Conservation (phyloP, 2,113 vertebrate species). For the Pheucticus melanocephalus region DNA sequence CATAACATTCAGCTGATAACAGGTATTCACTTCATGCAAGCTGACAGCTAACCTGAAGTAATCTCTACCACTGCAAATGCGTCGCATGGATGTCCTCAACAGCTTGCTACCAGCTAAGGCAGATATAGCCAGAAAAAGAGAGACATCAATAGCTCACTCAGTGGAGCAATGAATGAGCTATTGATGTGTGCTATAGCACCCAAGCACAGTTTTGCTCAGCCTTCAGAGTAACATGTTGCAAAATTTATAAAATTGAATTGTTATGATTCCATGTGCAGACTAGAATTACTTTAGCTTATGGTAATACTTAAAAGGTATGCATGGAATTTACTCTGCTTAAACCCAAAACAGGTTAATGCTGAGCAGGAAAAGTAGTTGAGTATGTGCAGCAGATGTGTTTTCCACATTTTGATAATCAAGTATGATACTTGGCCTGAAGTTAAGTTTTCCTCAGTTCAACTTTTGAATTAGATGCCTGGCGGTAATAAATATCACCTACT, state of each 20-base stretch:
- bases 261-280: neutral
- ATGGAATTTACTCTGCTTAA: neutral
- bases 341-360: neutral
- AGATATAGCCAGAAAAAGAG: neutral
- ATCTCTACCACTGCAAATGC: neutral
- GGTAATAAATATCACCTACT: neutral
- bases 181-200: rapidly evolving
- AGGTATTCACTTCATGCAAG: neutral
- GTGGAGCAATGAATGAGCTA: neutral
- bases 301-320: neutral
- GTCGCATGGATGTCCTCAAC: neutral
- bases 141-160: neutral
- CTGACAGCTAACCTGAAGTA: neutral
- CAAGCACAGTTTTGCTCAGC: neutral
- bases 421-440: neutral
- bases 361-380: neutral
- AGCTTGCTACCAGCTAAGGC: neutral
- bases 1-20: neutral
- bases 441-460: neutral
- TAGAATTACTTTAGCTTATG: neutral
- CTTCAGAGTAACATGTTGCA: neutral
- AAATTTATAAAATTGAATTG: neutral
- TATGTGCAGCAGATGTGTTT: neutral
- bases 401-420: neutral
- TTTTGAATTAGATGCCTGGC: neutral